A percentile compares a stretch with the other conserved stretches of the same genome.
phyloP scores from a whole-genome alignment of 2,797 vertebrate genomes.

The Huso huso region DNA sequence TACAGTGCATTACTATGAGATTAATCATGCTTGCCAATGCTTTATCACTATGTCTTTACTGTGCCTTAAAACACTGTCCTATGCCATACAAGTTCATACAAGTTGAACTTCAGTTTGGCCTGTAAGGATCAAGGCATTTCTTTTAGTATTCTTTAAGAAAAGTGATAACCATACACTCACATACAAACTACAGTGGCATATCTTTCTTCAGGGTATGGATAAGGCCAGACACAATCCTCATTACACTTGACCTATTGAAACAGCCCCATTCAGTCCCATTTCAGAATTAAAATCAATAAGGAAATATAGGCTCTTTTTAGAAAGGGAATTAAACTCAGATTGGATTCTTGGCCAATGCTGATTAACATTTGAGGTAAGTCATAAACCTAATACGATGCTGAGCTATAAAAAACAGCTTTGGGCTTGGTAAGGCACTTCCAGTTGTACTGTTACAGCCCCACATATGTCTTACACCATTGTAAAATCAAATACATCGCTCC shows the following conservation, averaged over 20 bases:
- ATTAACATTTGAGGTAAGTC: conserved; percentile 11
- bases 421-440: not conserved
- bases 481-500: too few relatives aligned
- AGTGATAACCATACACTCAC: conserved; percentile 1
- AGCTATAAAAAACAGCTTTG: conserved; percentile 3
- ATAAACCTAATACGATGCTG: not conserved
- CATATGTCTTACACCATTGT: too few relatives aligned
- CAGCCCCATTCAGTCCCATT: conserved; percentile 1
- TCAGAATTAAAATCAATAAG: conserved; percentile 21
- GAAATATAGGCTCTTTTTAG: conserved; percentile 13
- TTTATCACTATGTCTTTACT: too few relatives aligned
- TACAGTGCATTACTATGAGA: too few relatives aligned
- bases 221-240: conserved; percentile 6
- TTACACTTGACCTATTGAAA: conserved; percentile 14
- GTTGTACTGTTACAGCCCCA: too few relatives aligned
- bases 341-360: conserved; percentile 14
- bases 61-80: too few relatives aligned
- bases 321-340: conserved; percentile 12
- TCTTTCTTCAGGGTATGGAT: not conserved
- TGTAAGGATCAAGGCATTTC: not conserved
- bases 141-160: not conserved
- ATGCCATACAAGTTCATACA: too few relatives aligned
- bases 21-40: too few relatives aligned
- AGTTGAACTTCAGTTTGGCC: too few relatives aligned
- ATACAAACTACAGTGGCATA: not conserved